Evolutionary conservation across 2,797 vertebrate genomes (phyloP), one percentile per base, ranked within the genome.

Genomic region (Benthosema pterotum): DNA sequence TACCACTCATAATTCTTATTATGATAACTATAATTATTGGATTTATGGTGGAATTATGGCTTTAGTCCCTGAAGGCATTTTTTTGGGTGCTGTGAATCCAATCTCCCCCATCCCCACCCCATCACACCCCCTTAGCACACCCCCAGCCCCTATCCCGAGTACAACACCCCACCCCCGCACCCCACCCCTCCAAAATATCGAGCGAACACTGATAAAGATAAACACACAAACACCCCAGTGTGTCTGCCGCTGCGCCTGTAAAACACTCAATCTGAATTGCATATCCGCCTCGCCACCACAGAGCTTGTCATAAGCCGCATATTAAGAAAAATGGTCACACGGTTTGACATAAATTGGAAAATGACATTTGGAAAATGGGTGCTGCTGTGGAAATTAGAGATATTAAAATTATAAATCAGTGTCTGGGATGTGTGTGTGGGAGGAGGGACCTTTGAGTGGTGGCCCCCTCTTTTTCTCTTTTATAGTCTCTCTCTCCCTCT

Each of bases 331-430:
- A 95, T 94, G 88, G 93, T 92, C 89, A 91, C 91, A 79, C 86
- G 67, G 88, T 93, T 94, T 94, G 94, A 95, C 94, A 92, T 92
- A 95, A 95, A 95, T 95, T 95, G 93, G 93, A 94, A 95, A 94
- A 94, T 94, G 93, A 93, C 92, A 92, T 94, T 95, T 93, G 89
- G 93, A 94, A 93, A 93, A 93, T 88, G 90, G 90, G 83, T 72
- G 77, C 89, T 85, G 89, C 89, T 85, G 90, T 94, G 92, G 91
- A 95, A 95, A 95, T 95, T 95, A 95, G 90, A 93, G 92, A 94
- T 95, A 95, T 96, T 95, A 96, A 94, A 95, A 95, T 95, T 93
- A 95, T 95, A 94, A 95, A 95, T 95, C 94, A 95, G 93, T 93
- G 92, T 94, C 92, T 92, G 88, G 88, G 84, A 89, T 86, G 76